These are phyloP conservation scores for Colius striatus DNA, from an alignment of 2,113 vertebrate species.

Conservation along the genomic window DNA sequence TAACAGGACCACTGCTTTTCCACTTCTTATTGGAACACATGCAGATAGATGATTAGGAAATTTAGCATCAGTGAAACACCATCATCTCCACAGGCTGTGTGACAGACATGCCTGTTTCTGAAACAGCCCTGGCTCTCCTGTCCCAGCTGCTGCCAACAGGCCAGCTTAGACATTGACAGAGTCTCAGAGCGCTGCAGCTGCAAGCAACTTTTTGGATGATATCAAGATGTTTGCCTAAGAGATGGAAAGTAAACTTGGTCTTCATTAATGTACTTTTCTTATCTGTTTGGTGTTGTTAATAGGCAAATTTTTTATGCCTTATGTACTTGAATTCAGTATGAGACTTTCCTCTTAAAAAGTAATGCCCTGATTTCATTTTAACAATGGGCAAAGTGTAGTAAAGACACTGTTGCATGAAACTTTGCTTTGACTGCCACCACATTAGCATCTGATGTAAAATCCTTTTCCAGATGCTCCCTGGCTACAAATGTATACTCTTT, in stretches of 20 bases:
- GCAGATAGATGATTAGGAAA: neutral
- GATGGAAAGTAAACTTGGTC: neutral
- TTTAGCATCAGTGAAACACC: neutral
- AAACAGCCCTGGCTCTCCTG: neutral
- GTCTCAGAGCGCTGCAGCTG: neutral
- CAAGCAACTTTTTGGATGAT: neutral
- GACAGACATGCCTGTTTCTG: neutral
- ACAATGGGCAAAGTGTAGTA: neutral
- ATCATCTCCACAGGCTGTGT: neutral
- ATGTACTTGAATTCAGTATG: neutral
- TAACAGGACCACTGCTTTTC: neutral
- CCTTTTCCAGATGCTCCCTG: neutral
- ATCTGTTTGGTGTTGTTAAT: neutral
- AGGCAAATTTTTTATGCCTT: neutral
- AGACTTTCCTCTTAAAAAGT: neutral
- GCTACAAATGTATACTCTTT: neutral
- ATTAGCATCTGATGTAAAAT: neutral
- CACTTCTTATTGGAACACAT: fast-evolving
- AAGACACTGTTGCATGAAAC: neutral
- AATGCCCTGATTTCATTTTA: neutral
- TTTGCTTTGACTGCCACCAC: neutral
- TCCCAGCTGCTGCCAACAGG: neutral
- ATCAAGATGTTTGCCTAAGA: neutral
- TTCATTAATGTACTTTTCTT: neutral
- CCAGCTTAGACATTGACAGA: neutral